A percentile compares a stretch with the other conserved stretches of the same genome.
phyloP scores from a whole-genome alignment of 2,113 vertebrate genomes.

The Elgaria multicarinata region DNA sequence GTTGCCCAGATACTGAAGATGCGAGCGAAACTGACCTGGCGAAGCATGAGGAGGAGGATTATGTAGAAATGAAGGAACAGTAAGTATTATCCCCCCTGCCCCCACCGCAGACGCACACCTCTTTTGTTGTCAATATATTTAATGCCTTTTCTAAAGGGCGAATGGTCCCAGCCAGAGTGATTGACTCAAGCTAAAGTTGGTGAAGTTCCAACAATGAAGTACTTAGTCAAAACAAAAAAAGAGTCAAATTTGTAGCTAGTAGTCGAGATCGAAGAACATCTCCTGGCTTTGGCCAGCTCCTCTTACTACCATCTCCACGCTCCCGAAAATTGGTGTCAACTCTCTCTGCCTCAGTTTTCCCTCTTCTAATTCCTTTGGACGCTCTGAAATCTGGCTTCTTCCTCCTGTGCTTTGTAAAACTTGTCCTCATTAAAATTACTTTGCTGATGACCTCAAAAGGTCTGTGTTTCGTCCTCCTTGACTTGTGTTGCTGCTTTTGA shows the following conservation, averaged over 20 bases:
- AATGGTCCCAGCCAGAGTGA: background rate
- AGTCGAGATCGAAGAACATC: background rate
- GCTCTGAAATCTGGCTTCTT: background rate
- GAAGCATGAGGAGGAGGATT: slow-evolving; percentile 96
- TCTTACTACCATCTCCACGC: background rate
- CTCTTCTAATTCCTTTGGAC: background rate
- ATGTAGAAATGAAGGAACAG: slow-evolving; percentile 99
- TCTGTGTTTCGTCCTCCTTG: background rate
- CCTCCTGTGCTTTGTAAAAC: background rate
- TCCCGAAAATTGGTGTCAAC: background rate
- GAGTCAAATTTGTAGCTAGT: background rate
- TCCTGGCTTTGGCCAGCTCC: too few species aligned
- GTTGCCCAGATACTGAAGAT: slow-evolving; percentile 92
- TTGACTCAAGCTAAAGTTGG: background rate
- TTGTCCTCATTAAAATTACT: background rate
- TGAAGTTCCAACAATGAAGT: background rate
- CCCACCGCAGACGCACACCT: background rate
- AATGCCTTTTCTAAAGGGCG: background rate
- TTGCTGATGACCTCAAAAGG: background rate
- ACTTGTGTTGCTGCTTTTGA: background rate
- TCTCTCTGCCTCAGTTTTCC: background rate
- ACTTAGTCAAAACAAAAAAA: background rate
- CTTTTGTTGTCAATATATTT: background rate
- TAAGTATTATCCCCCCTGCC: slow-evolving; percentile 78
- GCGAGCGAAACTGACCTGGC: slow-evolving; percentile 97